Evolutionary conservation across 2,888 invertebrate genomes (phyloP), one percentile per base, ranked within the genome.

Genomic region (Drosophila pseudotalamancana): DNA sequence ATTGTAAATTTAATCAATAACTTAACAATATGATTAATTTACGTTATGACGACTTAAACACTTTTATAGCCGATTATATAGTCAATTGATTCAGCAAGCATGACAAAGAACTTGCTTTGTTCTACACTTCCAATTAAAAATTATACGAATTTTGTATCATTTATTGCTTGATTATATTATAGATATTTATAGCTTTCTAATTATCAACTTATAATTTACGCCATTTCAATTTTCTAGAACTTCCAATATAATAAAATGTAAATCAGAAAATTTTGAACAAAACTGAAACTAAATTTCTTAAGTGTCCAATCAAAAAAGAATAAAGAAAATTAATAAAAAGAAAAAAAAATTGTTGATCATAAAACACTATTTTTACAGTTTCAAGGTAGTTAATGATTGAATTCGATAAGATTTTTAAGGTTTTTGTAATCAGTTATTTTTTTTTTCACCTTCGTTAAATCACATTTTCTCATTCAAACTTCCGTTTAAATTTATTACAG

Each of bases 381-480:
- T 8, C 25, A 48, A 25, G 16, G 34, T 25, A 12, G 32, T n/a
- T 12, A 6, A 21, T 23, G 14, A 16, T 18, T 18, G n/a, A 23
- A 23, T 39, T 25, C 18, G 25, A 39, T 25, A 19, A 21, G 14
- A 27, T 14, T 31, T 40, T 11, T 9, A 25, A 18, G 4, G 11
- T 25, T 11, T 25, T 42, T 45, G 12, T 29, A 43, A 16, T 27
- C 61, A 21, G 27, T 4, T 14, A 25, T 42, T 42, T 25, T 25
- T 31, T 39, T 18, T 16, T 23, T 32, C n/a, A 18, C 5, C 59
- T 19, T 3, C 16, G 25, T 18, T 2, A 29, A 1, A 18, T 29
- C 18, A 9, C 18, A 42, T 57, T 57, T 59, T 42, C 59, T 59
- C 21, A 12, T 16, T 42, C 16, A 23, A 18, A 32, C 19, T 59